Evolutionary conservation across 2,888 invertebrate species (phyloP), one percentile per base, ranked within the genome.

Genomic region (Gastracanthus pulcherrimus): DNA sequence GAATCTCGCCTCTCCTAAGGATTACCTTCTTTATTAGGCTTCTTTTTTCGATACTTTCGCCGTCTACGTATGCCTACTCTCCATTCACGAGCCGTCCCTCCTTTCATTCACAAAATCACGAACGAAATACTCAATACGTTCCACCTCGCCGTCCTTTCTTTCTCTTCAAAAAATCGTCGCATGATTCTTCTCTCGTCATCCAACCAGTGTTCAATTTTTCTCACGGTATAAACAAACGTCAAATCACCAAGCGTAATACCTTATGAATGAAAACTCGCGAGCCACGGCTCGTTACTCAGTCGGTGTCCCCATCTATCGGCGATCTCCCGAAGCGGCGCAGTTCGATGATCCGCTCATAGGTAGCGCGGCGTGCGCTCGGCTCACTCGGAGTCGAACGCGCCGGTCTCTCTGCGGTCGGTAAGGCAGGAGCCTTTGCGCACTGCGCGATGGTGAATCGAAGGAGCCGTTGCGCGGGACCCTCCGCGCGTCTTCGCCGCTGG

Each of bases 301-400:
- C 55, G 66, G 78, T 78, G 79, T 26, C 76, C 62, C 34, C 86
- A 81, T 84, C 85, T 86, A 29, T 41, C 81, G 86, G 83, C 13
- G 62, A 48, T 36, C 0, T 2, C 2, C 2, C 5, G 19, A 55
- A 74, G 66, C 67, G 2, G 29, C 7, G 26, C 36, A 79, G 48
- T 85, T 84, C 80, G 48, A 48, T 78, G 80, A 55, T 55, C 36
- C 26, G 72, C 55, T 51, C 60, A 51, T 77, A 85, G 86, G 71
- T 84, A 69, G 85, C 83, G 72, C 60, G 74, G 16, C 41, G 41
- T 19, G 29, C 51, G 45, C 2, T 48, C 34, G 16, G 48, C 4
- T 38, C 16, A 51, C 9, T 51, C 48, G 4, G 13, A 29, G 23
- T 19, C 38, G 31, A 26, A 29, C 23, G 13, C 23, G 11, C 2